Percentiles rank a stretch among this genome's conserved stretches.
Evolutionary conservation across 92 coral and sea anemone species (phyloP).

Genomic region (Parazoanthus atlanticus): DNA sequence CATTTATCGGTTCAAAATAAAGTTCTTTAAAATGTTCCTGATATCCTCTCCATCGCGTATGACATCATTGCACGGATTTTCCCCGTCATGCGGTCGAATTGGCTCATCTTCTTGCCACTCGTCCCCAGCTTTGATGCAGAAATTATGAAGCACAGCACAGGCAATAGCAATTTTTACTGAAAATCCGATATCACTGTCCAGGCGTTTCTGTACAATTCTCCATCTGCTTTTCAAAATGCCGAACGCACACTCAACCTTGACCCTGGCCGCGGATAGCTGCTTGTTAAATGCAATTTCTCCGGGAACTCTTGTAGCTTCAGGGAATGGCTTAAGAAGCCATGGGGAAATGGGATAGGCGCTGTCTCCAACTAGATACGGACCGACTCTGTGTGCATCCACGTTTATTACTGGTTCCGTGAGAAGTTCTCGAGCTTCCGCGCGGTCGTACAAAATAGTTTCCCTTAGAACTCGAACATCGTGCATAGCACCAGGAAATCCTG

Average conservation of each 20-base stretch:
- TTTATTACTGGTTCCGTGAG: neutral
- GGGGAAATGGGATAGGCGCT: neutral
- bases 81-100: constrained; percentile 3
- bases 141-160: neutral
- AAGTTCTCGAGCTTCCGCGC: neutral
- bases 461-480: neutral
- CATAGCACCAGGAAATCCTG: neutral
- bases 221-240: neutral
- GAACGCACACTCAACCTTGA: constrained; percentile 2
- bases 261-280: neutral
- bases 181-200: neutral
- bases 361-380: constrained; percentile 2
- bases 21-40: constrained; percentile 12
- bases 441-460: neutral
- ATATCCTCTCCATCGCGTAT: constrained; percentile 12
- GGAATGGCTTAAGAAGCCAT: neutral
- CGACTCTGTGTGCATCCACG: neutral
- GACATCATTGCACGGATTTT: neutral
- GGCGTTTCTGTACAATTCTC: neutral
- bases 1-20: constrained; percentile 12
- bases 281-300: neutral
- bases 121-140: neutral
- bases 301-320: neutral
- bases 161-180: neutral
- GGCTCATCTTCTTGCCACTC: neutral